phyloP scores from a whole-genome alignment of 2,888 invertebrate genomes.

The Erynnis tages region DNA sequence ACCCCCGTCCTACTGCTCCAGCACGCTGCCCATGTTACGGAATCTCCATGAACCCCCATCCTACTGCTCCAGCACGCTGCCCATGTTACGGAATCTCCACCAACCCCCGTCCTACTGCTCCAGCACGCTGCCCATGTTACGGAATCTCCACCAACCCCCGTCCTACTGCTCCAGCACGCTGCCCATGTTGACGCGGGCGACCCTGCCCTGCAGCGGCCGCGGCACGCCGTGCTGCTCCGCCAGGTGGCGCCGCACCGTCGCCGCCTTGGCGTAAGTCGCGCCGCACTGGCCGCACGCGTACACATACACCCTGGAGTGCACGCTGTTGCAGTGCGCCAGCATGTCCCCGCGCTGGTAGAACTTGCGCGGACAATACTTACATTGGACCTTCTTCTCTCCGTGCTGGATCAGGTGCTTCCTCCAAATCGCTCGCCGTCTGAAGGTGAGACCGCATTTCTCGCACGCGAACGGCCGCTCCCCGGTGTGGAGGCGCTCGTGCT shows the following conservation, averaged over 20 bases:
- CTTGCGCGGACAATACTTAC: slow-evolving; percentile 58
- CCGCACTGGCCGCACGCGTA: slow-evolving; percentile 61
- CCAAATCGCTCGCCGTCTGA: slow-evolving; percentile 62
- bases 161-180: slow-evolving; percentile 33
- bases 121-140: too few relatives aligned
- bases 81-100: too few relatives aligned
- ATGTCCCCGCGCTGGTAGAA: slow-evolving; percentile 53
- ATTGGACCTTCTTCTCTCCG: slow-evolving; percentile 60
- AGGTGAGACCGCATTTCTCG: slow-evolving; percentile 68
- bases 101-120: too few relatives aligned
- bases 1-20: too few relatives aligned
- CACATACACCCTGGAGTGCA: slow-evolving; percentile 61
- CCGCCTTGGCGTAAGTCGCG: slow-evolving; percentile 57
- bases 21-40: too few relatives aligned
- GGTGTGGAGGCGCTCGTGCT: slow-evolving; percentile 64
- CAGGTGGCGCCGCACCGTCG: slow-evolving; percentile 63
- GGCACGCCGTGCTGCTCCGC: slow-evolving; percentile 61
- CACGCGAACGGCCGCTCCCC: slow-evolving; percentile 70
- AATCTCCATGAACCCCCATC: too few relatives aligned
- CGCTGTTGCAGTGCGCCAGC: slow-evolving; percentile 59
- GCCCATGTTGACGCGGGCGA: slow-evolving; percentile 49
- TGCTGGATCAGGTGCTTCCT: slow-evolving; percentile 67
- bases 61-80: too few relatives aligned
- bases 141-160: too few relatives aligned
- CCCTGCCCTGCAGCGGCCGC: slow-evolving; percentile 62